Evolutionary conservation across 2,797 vertebrate genomes (phyloP).

Genomic region (Xyrichtys novacula): DNA sequence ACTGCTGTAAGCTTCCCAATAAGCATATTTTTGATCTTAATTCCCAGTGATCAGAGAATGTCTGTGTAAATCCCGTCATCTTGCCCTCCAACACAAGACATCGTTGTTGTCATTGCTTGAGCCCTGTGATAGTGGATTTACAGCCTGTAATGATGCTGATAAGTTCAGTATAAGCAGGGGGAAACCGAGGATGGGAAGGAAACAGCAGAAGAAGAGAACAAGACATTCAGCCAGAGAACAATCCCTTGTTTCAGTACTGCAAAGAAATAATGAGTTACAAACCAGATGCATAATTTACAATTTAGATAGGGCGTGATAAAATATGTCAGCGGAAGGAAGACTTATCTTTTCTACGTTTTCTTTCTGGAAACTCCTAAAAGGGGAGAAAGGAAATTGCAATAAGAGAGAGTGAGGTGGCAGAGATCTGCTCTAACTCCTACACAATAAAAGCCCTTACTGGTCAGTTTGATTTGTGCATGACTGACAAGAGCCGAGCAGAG

Average conservation of each 20-base stretch:
- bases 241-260: constrained; percentile 48
- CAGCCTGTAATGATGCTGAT: constrained; percentile 62
- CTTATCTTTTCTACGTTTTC: constrained; percentile 12
- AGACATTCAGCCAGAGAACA: constrained; percentile 17
- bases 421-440: not conserved
- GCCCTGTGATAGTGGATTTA: constrained; percentile 55
- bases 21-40: constrained; percentile 52
- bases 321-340: constrained; percentile 50
- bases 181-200: constrained; percentile 20
- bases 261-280: constrained; percentile 74
- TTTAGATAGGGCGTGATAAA: constrained; percentile 67
- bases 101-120: constrained; percentile 54
- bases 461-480: constrained; percentile 17
- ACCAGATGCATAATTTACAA: constrained; percentile 77
- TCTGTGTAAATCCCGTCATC: constrained; percentile 58
- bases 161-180: constrained; percentile 30
- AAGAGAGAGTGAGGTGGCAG: not conserved
- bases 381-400: not conserved
- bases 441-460: constrained; percentile 7
- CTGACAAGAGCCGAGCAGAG: constrained; percentile 18
- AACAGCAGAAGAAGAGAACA: constrained; percentile 18
- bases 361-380: constrained; percentile 1
- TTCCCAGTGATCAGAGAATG: constrained; percentile 64
- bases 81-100: constrained; percentile 45
- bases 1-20: constrained; percentile 34